These are phyloP conservation scores for Drosophila mayaguana DNA, from an alignment of 2,888 invertebrate genomes.

Conservation along the genomic window DNA sequence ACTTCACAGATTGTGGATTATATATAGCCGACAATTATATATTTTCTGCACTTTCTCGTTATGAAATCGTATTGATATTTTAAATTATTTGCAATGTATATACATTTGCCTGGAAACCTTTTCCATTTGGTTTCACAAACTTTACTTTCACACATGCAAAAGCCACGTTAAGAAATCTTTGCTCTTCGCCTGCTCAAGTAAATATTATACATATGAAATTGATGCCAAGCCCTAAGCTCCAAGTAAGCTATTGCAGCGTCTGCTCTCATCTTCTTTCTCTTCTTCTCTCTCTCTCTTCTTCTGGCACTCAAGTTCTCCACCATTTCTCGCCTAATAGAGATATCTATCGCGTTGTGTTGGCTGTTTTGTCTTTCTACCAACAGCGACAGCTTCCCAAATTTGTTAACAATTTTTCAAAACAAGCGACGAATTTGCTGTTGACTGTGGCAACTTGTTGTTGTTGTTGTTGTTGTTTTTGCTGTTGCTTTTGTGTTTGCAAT, in stretches of 20 bases:
- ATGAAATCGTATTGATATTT: too few species aligned
- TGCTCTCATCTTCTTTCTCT: not conserved
- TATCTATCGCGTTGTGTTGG: conserved; percentile 24
- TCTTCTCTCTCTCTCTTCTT: too few species aligned
- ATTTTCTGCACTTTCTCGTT: too few species aligned
- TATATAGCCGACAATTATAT: too few species aligned
- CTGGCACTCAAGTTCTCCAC: not conserved
- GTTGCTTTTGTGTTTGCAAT: conserved; percentile 11
- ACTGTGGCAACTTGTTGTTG: conserved; percentile 12
- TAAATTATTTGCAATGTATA: too few species aligned
- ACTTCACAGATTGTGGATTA: too few species aligned
- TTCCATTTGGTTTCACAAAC: too few species aligned
- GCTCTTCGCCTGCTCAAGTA: not conserved
- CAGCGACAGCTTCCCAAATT: conserved; percentile 34
- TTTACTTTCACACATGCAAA: not conserved
- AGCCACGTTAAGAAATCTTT: not conserved
- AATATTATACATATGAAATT: not conserved
- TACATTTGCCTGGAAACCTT: too few species aligned
- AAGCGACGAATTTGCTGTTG: conserved; percentile 31
- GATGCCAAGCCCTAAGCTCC: not conserved
- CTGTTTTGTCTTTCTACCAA: conserved; percentile 24
- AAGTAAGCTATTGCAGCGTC: not conserved
- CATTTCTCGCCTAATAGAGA: conserved; percentile 26
- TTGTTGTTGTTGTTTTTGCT: not conserved
- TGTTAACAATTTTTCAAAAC: conserved; percentile 47